Evolutionary conservation across 2,888 invertebrate species (phyloP), one percentile per base, ranked within the genome.

Genomic region (Atethmia centrago): DNA sequence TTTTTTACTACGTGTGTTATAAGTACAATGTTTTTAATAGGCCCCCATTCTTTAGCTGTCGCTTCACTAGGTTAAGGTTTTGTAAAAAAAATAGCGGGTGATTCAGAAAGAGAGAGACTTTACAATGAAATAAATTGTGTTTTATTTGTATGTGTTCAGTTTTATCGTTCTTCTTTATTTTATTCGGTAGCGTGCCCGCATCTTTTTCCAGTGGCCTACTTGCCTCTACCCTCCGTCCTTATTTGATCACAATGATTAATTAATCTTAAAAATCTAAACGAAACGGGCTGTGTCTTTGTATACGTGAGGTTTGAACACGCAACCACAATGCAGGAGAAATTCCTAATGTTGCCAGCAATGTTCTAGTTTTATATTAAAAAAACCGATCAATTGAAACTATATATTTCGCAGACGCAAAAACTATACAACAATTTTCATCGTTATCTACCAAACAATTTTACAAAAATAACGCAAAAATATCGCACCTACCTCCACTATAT

Each of bases 1-100:
- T 82, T 80, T 86, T 78, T 81, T 86, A 69, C 74, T 71, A 74
- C 70, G 55, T 80, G 79, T 77, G 58, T 76, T 75, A 84, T 71
- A 75, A 66, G 77, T 76, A 75, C 71, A 76, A 62, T 63, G 72
- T 62, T 80, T 85, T 85, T 85, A 80, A 84, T 85, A 63, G 73
- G 62, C 21, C 28, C n/a, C 53, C 71, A 85, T 84, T 85, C 59
- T 72, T 85, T 70, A 70, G 51, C 70, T 68, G 76, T 82, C 82
- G 28, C 59, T 56, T 71, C 56, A 71, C 56, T 74, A n/a, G 64
- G 70, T 58, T 63, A 58, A 40, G n/a, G 55, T 82, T 71, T 71
- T 82, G 16, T 68, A 75, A 77, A 55, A 58, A 42, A 36, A 45
- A 9, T 55, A 7, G 21, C n/a, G 25, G 21, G 36, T 28, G 31